These are phyloP conservation scores for Echinometra lucunter DNA, from an alignment of 53 echinoderm and acorn worm genomes.

Conservation along the genomic window DNA sequence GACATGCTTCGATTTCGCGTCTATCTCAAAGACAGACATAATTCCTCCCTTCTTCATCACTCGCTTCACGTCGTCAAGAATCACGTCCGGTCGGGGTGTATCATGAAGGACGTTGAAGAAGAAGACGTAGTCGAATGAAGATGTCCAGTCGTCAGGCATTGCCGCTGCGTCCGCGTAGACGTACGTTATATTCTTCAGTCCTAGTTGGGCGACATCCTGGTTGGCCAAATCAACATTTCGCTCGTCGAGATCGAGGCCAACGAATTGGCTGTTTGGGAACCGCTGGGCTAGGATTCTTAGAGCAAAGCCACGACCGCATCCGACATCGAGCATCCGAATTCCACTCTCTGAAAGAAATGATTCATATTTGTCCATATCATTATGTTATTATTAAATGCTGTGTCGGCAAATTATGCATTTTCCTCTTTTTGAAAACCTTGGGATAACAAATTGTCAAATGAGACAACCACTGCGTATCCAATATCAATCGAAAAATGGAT, in stretches of 20 bases:
- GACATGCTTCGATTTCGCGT: constrained; percentile 62
- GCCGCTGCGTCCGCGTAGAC: constrained; percentile 57
- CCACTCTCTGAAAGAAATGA: constrained; percentile 69
- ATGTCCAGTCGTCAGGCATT: constrained; percentile 76
- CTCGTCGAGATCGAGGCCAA: constrained; percentile 76
- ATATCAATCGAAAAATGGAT: too few species aligned
- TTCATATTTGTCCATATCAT: too few species aligned
- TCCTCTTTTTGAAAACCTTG: too few species aligned
- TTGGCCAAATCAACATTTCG: constrained; percentile 36
- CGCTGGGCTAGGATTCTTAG: constrained; percentile 66
- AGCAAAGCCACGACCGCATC: constrained; percentile 75
- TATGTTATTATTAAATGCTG: too few species aligned
- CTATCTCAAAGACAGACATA: constrained; percentile 72
- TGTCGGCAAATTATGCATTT: too few species aligned
- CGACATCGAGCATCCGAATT: constrained; percentile 76
- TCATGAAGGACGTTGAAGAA: constrained; percentile 80
- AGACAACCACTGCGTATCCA: too few species aligned
- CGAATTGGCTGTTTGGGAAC: constrained; percentile 75
- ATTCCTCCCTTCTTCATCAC: constrained; percentile 73
- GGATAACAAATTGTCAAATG: too few species aligned
- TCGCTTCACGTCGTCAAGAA: constrained; percentile 65
- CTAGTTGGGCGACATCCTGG: constrained; percentile 34
- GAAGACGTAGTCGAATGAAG: constrained; percentile 78
- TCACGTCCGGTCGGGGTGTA: constrained; percentile 68
- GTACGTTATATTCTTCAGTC: constrained; percentile 72